Evolutionary conservation across 1,140 invertebrate species (phyloP).

Genomic region (Neodiprion pinetum): DNA sequence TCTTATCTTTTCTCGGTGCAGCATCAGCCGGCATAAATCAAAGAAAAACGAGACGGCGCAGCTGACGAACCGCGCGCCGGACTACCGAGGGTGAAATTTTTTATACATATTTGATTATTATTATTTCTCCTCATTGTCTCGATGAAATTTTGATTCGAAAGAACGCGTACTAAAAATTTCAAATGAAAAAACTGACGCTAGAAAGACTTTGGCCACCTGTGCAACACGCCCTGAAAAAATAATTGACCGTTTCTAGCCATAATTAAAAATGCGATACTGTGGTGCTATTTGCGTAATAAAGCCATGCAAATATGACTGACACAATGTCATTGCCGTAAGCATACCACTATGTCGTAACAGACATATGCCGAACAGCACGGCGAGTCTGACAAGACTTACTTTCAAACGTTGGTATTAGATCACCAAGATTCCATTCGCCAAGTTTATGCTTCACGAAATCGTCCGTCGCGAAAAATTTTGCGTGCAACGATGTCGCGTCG

Average conservation of each 20-base stretch:
- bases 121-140: too few relatives aligned
- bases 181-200: too few relatives aligned
- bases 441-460: not conserved
- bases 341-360: not conserved
- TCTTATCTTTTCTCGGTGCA: not conserved
- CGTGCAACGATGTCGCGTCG: not conserved
- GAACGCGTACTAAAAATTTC: too few relatives aligned
- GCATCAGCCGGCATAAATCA: not conserved
- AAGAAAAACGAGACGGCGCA: not conserved
- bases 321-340: not conserved
- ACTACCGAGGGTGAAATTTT: too few relatives aligned
- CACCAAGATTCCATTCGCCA: not conserved
- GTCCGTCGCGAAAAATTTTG: not conserved
- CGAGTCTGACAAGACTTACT: not conserved
- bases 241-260: too few relatives aligned
- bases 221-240: too few relatives aligned
- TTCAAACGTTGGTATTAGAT: not conserved
- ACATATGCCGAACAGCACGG: not conserved
- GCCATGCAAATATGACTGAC: slow-evolving; percentile 4
- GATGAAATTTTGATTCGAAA: too few relatives aligned
- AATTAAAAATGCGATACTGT: too few relatives aligned
- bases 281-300: not conserved
- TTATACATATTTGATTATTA: too few relatives aligned
- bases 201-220: too few relatives aligned
- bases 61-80: too few relatives aligned